These are phyloP conservation scores for Ptychobarbus kaznakovi DNA, from an alignment of 2,797 vertebrate genomes.

Conservation along the genomic window DNA sequence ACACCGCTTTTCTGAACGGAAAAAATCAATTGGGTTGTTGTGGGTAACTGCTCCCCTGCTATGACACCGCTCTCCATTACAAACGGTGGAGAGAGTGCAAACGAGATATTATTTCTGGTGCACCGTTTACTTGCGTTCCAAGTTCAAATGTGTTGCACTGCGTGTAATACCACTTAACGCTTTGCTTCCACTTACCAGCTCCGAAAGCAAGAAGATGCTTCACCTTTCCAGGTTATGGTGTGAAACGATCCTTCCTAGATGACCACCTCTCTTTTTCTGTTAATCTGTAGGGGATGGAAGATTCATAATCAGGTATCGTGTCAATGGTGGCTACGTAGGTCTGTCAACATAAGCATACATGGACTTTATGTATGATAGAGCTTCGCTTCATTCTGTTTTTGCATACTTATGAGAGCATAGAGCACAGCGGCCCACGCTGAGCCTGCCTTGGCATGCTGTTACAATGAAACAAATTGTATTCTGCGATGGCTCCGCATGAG, in stretches of 20 bases:
- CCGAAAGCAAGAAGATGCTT: neutral
- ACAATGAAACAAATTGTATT: constrained; percentile 65
- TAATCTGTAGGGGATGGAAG: constrained; percentile 40
- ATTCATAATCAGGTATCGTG: constrained; percentile 43
- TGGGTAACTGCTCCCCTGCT: constrained; percentile 47
- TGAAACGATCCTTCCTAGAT: neutral
- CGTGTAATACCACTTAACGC: constrained; percentile 10
- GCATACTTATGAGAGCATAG: constrained; percentile 59
- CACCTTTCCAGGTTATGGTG: neutral
- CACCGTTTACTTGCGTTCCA: neutral
- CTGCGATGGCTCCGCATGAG: constrained; percentile 64
- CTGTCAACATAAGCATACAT: constrained; percentile 34
- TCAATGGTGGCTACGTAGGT: constrained; percentile 39
- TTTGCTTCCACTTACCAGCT: constrained; percentile 32
- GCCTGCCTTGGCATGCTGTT: constrained; percentile 61
- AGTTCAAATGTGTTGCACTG: constrained; percentile 4
- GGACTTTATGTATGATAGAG: constrained; percentile 57
- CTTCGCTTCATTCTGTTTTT: constrained; percentile 54
- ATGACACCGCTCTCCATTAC: constrained; percentile 32
- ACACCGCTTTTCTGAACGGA: constrained; percentile 53
- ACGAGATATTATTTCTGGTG: constrained; percentile 32
- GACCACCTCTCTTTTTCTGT: constrained; percentile 27
- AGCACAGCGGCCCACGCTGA: constrained; percentile 55
- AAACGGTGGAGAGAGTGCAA: neutral
- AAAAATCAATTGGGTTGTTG: constrained; percentile 58